Conservation (phyloP, 2,888 invertebrate species). For the Pegoplata infirma region DNA sequence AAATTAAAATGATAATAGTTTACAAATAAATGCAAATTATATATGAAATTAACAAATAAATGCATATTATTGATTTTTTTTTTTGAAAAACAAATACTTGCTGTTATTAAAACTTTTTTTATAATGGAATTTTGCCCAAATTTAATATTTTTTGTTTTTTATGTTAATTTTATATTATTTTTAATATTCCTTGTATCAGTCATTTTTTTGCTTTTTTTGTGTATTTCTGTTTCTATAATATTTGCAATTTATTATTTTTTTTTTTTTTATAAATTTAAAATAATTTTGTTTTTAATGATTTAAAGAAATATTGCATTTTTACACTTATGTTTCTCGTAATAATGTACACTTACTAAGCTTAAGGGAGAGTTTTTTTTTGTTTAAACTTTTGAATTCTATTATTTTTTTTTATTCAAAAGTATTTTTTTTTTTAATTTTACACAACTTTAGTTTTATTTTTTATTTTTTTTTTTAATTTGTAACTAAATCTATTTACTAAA, state of each 20-base stretch:
- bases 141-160: constrained; percentile 43
- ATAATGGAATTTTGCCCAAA: constrained; percentile 56
- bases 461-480: constrained; percentile 41
- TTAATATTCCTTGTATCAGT: constrained; percentile 65
- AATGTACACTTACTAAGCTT: constrained; percentile 63
- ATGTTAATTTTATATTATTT: constrained; percentile 61
- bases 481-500: constrained; percentile 54
- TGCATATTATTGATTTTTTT: constrained; percentile 56
- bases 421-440: constrained; percentile 61
- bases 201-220: constrained; percentile 54
- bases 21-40: constrained; percentile 54
- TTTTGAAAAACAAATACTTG: constrained; percentile 62
- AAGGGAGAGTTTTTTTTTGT: constrained; percentile 30
- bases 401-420: constrained; percentile 33
- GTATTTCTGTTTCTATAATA: constrained; percentile 49
- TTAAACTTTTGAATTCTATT: constrained; percentile 7
- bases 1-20: constrained; percentile 27
- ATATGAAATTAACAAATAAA: constrained; percentile 42
- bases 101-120: constrained; percentile 53
- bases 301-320: constrained; percentile 62
- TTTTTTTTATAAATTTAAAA: constrained; percentile 55
- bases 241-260: constrained; percentile 50
- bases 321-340: constrained; percentile 56
- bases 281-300: constrained; percentile 43
- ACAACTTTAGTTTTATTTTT: constrained; percentile 62